Conservation (phyloP, 2,113 vertebrate species). For the Chaetorhynchus papuensis region DNA sequence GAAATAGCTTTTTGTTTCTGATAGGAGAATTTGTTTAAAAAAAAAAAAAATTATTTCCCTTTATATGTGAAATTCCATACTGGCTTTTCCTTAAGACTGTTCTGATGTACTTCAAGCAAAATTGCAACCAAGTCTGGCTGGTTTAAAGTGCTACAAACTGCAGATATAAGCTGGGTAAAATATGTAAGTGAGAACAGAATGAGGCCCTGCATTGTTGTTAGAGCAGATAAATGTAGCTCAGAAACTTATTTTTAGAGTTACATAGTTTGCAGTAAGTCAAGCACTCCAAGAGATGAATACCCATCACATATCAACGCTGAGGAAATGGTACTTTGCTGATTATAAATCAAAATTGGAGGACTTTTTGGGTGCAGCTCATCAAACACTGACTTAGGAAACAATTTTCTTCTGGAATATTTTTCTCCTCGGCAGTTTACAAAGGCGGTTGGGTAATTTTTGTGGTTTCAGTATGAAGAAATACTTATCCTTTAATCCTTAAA, state of each 20-base stretch:
- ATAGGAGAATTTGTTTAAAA: neutral
- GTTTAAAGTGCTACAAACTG: neutral
- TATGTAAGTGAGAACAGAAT: neutral
- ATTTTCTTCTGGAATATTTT: slow-evolving; percentile 21
- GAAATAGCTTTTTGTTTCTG: neutral
- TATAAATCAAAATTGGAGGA: neutral
- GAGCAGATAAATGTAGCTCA: neutral
- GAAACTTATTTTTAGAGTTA: neutral
- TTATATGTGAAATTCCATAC: neutral
- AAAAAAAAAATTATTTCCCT: neutral
- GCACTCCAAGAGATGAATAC: neutral
- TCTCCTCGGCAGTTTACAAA: neutral
- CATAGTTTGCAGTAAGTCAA: neutral
- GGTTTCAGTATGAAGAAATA: neutral
- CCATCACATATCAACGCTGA: neutral
- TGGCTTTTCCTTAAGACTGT: neutral
- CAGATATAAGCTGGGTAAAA: neutral
- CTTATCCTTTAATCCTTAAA: slow-evolving; percentile 38
- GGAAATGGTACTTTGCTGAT: neutral
- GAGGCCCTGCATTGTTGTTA: neutral
- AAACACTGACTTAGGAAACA: neutral
- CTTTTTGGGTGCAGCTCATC: neutral
- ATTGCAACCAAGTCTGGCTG: neutral
- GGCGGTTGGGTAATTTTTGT: neutral
- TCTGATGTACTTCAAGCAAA: neutral